phyloP scores from a whole-genome alignment of 2,113 vertebrate species.

The Rhynchopsitta pachyrhyncha region DNA sequence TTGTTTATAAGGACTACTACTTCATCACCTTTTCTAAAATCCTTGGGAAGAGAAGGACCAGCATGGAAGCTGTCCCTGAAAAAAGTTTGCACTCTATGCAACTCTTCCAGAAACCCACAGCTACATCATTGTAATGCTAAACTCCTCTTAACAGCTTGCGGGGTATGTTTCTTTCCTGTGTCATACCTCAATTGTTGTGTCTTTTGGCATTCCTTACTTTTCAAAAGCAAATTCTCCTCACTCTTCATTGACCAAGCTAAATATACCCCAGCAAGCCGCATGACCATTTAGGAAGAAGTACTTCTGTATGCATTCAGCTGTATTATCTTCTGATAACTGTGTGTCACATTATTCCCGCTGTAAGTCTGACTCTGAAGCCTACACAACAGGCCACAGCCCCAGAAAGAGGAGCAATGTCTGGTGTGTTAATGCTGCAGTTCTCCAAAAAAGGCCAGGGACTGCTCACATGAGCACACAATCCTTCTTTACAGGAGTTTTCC shows the following conservation, averaged over 20 bases:
- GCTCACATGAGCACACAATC: background rate
- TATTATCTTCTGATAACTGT: background rate
- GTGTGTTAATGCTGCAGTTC: background rate
- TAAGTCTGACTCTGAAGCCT: background rate
- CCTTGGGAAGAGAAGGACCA: background rate
- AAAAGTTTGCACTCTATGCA: background rate
- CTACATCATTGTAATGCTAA: background rate
- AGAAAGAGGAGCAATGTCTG: background rate
- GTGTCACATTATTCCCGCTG: background rate
- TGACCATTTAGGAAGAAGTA: background rate
- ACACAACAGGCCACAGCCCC: background rate
- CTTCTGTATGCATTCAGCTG: background rate
- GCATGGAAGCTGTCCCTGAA: background rate
- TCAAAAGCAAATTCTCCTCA: background rate
- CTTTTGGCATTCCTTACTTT: background rate
- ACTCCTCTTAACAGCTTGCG: background rate
- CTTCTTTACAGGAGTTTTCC: background rate
- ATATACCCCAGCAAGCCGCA: background rate
- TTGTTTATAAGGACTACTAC: background rate
- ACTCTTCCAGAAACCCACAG: background rate
- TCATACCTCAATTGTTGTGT: background rate
- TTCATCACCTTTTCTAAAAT: background rate
- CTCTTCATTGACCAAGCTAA: background rate
- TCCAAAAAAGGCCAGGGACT: background rate
- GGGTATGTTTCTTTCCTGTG: background rate